Conservation (phyloP, 2,113 vertebrate genomes). For the Epinephelus lanceolatus region DNA sequence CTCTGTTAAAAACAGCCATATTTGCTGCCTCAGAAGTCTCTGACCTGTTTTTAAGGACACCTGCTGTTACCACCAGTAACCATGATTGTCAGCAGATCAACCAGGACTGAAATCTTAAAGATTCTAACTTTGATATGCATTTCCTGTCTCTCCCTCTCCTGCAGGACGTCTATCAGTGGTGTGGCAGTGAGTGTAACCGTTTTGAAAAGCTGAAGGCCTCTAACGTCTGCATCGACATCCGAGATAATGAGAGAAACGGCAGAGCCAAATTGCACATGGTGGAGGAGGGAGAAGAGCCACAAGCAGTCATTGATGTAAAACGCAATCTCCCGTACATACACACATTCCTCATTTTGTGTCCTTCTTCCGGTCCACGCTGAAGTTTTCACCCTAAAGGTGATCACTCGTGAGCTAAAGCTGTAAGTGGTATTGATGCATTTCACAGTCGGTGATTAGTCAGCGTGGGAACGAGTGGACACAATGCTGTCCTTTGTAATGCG, state of each 20-base stretch:
- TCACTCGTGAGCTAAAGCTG: constrained; percentile 6
- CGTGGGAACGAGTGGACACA: constrained; percentile 66
- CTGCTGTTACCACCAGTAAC: not conserved
- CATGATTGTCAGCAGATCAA: not conserved
- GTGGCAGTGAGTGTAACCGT: constrained; percentile 82
- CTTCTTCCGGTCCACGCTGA: not conserved
- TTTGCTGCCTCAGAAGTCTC: no score
- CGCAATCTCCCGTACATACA: not conserved
- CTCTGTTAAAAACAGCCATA: no score
- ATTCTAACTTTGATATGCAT: not conserved
- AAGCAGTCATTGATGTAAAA: constrained; percentile 68
- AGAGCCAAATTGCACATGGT: constrained; percentile 81
- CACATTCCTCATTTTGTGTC: not conserved
- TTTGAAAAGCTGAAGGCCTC: constrained; percentile 84
- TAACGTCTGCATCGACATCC: constrained; percentile 81
- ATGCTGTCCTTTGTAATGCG: constrained; percentile 43
- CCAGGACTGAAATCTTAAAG: not conserved
- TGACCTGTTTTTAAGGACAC: no score
- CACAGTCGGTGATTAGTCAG: constrained; percentile 15
- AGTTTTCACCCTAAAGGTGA: not conserved
- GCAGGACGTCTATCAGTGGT: constrained; percentile 86
- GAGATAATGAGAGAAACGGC: constrained; percentile 86
- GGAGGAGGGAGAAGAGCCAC: constrained; percentile 80
- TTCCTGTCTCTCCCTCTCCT: not conserved
- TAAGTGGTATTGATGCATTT: constrained; percentile 31